phyloP scores from a whole-genome alignment of 2,797 vertebrate genomes.

The Babyrousa celebensis region DNA sequence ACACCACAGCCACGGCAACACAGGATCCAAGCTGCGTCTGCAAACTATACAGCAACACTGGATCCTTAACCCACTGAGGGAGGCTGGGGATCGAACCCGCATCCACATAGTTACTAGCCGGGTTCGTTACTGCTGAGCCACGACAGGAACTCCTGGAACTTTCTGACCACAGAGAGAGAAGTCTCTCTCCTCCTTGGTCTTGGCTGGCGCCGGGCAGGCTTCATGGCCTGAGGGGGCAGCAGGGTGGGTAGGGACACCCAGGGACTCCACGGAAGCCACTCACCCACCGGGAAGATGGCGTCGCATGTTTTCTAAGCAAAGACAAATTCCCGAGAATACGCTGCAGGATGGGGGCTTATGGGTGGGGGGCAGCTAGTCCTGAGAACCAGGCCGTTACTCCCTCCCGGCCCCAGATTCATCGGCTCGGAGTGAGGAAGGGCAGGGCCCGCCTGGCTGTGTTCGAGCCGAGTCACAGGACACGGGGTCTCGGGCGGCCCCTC shows the following conservation, averaged over 20 bases:
- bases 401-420: background rate
- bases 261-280: background rate
- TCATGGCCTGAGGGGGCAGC: accelerated
- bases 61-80: no score
- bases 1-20: no score
- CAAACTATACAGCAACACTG: no score
- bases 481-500: accelerated
- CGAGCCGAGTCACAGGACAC: background rate
- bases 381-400: background rate
- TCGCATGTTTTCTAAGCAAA: background rate
- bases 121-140: no score
- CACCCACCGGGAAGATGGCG: accelerated
- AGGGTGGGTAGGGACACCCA: background rate
- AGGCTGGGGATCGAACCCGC: no score
- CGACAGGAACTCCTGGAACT: no score
- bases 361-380: accelerated
- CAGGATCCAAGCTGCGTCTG: no score
- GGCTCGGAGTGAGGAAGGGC: accelerated
- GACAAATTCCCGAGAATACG: background rate
- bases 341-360: accelerated
- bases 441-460: accelerated
- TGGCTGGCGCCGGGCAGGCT: no score
- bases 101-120: no score
- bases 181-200: no score
- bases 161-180: no score